A percentile compares a stretch with the other conserved stretches of the same genome.
phyloP scores from a whole-genome alignment of 2,888 invertebrate genomes.

The Epinotia brunnichana region DNA sequence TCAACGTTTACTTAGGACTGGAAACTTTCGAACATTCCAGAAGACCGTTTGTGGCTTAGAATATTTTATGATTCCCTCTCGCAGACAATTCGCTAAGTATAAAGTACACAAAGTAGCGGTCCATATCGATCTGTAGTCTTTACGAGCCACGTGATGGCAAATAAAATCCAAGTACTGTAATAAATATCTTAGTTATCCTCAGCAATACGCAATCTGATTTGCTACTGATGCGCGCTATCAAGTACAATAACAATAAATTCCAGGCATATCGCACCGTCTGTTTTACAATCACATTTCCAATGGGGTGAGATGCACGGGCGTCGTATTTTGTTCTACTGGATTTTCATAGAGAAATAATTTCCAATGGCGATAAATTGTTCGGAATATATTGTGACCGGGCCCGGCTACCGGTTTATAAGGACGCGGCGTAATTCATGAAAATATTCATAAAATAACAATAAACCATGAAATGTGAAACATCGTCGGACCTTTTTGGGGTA shows the following conservation, averaged over 20 bases:
- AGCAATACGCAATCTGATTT: conserved; percentile 52
- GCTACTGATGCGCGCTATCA: conserved; percentile 50
- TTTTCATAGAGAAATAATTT: conserved; percentile 72
- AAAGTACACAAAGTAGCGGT: conserved; percentile 37
- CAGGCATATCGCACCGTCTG: conserved; percentile 48
- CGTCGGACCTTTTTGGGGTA: conserved; percentile 25
- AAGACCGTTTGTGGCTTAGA: conserved; percentile 15
- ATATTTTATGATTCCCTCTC: conserved; percentile 33
- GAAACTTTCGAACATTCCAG: conserved; percentile 11
- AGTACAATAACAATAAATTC: conserved; percentile 58
- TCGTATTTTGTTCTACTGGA: conserved; percentile 50
- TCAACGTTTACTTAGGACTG: conserved; percentile 25
- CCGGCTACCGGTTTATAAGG: conserved; percentile 61
- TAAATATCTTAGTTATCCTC: conserved; percentile 46
- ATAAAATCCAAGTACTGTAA: conserved; percentile 40
- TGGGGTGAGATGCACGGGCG: conserved; percentile 21
- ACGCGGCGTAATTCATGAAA: conserved; percentile 48
- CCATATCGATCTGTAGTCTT: conserved; percentile 20
- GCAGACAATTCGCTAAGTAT: conserved; percentile 20
- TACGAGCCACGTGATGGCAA: conserved; percentile 31
- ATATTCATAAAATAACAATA: conserved; percentile 40
- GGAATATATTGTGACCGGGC: conserved; percentile 64
- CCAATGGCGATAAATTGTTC: conserved; percentile 67
- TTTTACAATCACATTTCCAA: conserved; percentile 28
- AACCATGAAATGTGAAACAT: conserved; percentile 26